A percentile compares a stretch with the other conserved stretches of the same genome.
Conservation (phyloP, 2,888 invertebrate genomes). For the Sphaeridia pumilis region DNA sequence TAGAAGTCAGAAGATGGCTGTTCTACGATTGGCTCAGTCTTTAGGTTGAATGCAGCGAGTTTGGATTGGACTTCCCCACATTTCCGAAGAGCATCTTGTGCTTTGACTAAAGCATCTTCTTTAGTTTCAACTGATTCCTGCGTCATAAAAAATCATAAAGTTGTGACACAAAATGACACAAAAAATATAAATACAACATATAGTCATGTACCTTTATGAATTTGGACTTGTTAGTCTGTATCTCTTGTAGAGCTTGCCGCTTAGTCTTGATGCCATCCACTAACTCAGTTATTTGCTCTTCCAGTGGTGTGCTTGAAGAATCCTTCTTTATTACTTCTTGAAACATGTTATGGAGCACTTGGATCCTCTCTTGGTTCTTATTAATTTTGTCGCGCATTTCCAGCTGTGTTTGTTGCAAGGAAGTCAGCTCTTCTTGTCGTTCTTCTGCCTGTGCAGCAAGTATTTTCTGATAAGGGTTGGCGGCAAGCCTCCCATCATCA, state of each 20-base stretch:
- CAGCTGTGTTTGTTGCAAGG: neutral
- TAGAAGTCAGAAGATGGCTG: too few species aligned
- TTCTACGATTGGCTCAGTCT: too few species aligned
- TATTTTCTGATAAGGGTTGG: neutral
- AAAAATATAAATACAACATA: neutral
- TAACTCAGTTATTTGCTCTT: conserved; percentile 7
- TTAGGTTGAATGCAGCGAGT: neutral
- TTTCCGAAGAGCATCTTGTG: neutral
- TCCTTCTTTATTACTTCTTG: neutral
- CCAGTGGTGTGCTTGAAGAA: neutral
- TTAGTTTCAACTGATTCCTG: neutral
- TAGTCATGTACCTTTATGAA: neutral
- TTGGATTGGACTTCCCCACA: neutral
- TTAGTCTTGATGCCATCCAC: neutral
- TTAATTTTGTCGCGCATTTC: conserved; percentile 1
- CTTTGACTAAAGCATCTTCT: neutral
- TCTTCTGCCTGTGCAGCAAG: neutral
- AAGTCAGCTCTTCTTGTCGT: neutral
- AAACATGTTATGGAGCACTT: neutral
- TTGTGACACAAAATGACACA: neutral
- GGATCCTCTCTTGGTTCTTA: neutral
- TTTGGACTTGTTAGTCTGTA: neutral
- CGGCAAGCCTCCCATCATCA: too few species aligned
- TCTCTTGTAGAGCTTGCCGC: neutral
- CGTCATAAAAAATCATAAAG: neutral